phyloP scores from a whole-genome alignment of 1,140 invertebrate genomes.

The Meloidogyne exigua region DNA sequence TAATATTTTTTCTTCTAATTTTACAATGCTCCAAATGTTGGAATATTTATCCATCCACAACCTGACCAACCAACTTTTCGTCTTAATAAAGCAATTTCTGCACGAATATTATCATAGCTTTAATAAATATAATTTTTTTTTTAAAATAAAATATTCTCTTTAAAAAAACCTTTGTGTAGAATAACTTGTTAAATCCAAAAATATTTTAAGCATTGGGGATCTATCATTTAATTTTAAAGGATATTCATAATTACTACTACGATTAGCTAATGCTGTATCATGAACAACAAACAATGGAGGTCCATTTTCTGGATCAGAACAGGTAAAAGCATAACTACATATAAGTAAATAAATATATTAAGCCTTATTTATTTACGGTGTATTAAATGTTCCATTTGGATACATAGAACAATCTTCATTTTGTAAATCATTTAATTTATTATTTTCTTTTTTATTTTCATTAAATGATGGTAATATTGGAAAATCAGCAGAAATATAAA shows the following conservation, averaged over 20 bases:
- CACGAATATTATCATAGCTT: conserved; percentile 40
- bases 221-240: conserved; percentile 29
- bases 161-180: conserved; percentile 29
- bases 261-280: conserved; percentile 35
- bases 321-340: conserved; percentile 19
- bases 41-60: conserved; percentile 38
- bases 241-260: conserved; percentile 39
- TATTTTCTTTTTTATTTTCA: conserved; percentile 6
- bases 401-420: conserved; percentile 9
- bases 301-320: neutral
- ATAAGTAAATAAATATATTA: too few relatives aligned
- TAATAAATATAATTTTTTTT: neutral
- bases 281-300: conserved; percentile 39
- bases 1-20: neutral
- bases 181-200: conserved; percentile 40
- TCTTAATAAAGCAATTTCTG: conserved; percentile 40
- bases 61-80: conserved; percentile 42
- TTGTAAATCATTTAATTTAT: conserved; percentile 3
- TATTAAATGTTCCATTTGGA: conserved; percentile 3
- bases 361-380: neutral
- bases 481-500: conserved; percentile 9
- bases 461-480: neutral
- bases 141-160: neutral
- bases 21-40: conserved; percentile 38
- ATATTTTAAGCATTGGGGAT: conserved; percentile 26